phyloP scores from a whole-genome alignment of 1,140 invertebrate species.

The Mylabris phalerata region DNA sequence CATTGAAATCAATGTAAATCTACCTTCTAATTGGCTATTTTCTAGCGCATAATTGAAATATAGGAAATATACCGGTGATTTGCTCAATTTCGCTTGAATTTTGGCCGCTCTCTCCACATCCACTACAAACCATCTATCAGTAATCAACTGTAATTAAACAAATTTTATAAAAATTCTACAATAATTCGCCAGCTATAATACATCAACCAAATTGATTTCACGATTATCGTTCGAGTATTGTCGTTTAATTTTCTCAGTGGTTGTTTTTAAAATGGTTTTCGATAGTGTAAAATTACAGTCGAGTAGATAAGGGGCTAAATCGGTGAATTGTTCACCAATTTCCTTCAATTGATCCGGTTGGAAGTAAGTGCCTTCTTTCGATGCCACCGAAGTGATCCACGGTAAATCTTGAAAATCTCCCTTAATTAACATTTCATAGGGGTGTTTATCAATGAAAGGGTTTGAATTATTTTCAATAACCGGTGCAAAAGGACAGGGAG shows the following conservation, averaged over 20 bases:
- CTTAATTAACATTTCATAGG: conserved; percentile 43
- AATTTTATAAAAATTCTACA: not conserved
- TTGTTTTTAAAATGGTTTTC: not conserved
- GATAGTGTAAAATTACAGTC: conserved; percentile 5
- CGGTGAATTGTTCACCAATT: not conserved
- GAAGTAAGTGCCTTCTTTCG: conserved; percentile 29
- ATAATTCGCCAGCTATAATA: not conserved
- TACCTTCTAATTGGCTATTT: too few relatives aligned
- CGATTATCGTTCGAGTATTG: not conserved
- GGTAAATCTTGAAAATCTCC: conserved; percentile 38
- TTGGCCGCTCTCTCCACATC: conserved; percentile 48
- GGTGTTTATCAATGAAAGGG: conserved; percentile 48
- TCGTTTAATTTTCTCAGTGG: conserved; percentile 6
- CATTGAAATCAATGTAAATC: not conserved
- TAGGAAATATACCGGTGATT: conserved; percentile 52
- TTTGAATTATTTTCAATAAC: conserved; percentile 27
- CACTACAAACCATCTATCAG: conserved; percentile 51
- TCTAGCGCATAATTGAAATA: conserved; percentile 43
- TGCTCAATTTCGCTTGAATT: conserved; percentile 46
- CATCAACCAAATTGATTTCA: not conserved
- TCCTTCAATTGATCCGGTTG: not conserved
- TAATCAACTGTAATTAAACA: conserved; percentile 41
- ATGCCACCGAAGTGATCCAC: conserved; percentile 29
- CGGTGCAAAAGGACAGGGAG: conserved; percentile 3
- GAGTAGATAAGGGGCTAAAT: conserved; percentile 1